Conservation (phyloP, 64 coral and sea anemone genomes). For the Stichodactyla mertensii region DNA sequence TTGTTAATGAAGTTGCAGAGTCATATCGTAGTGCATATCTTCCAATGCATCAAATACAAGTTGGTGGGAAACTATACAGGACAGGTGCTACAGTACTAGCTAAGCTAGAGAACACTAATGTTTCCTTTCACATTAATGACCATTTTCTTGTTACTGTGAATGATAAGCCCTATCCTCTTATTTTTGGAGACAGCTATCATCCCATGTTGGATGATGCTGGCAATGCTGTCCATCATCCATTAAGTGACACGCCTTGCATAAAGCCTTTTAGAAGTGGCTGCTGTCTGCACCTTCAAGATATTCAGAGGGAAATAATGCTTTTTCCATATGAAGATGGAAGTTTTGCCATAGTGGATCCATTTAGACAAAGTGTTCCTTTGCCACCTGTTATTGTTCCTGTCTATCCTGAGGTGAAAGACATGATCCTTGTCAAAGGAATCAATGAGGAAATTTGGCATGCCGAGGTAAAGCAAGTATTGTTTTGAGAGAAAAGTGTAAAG, state of each 20-base stretch:
- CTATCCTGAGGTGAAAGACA: constrained; percentile 44
- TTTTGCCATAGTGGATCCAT: constrained; percentile 68
- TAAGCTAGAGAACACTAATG: constrained; percentile 38
- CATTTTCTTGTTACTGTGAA: constrained; percentile 56
- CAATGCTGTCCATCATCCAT: constrained; percentile 56
- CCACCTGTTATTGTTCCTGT: constrained; percentile 59
- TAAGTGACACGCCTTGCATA: constrained; percentile 59
- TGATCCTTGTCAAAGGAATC: constrained; percentile 49
- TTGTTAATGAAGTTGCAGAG: constrained; percentile 36
- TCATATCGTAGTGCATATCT: constrained; percentile 65
- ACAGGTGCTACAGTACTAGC: constrained; percentile 48
- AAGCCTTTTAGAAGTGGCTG: constrained; percentile 52
- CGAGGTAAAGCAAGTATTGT: constrained; percentile 40
- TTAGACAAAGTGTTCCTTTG: constrained; percentile 41
- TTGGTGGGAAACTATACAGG: constrained; percentile 59
- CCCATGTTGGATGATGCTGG: constrained; percentile 35
- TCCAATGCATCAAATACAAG: constrained; percentile 47
- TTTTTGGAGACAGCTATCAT: constrained; percentile 62
- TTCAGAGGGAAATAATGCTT: constrained; percentile 61
- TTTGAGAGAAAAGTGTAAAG: constrained; percentile 42
- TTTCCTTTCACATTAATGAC: constrained; percentile 54
- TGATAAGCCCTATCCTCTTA: constrained; percentile 32
- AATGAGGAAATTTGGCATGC: constrained; percentile 77
- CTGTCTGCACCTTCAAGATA: constrained; percentile 48
- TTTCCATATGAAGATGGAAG: constrained; percentile 55